Evolutionary conservation across 2,888 invertebrate genomes (phyloP).

Genomic region (Rhopalosiphum nymphaeae): DNA sequence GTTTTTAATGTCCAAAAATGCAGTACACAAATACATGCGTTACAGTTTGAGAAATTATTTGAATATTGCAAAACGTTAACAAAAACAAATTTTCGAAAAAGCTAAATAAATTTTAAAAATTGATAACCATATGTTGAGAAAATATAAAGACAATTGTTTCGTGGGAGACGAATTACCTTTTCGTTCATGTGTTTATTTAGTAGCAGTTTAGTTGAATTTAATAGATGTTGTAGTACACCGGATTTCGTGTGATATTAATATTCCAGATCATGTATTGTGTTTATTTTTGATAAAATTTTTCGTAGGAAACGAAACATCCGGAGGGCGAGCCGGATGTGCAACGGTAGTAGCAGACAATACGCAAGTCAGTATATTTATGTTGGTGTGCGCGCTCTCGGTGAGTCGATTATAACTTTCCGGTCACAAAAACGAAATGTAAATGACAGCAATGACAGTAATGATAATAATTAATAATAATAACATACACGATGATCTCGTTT

Average conservation of each 20-base stretch:
- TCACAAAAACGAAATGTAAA: not conserved
- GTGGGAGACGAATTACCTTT: not conserved
- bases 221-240: not conserved
- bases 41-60: no score
- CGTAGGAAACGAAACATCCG: constrained; percentile 9
- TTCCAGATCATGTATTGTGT: not conserved
- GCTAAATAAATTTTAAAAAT: not conserved
- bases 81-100: not conserved
- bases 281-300: not conserved
- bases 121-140: not conserved
- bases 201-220: no score
- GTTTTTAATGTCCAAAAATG: not conserved
- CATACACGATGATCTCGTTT: not conserved
- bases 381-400: not conserved
- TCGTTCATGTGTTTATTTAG: not conserved
- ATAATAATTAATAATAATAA: not conserved
- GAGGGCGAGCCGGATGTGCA: not conserved
- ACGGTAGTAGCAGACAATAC: not conserved
- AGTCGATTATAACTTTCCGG: not conserved
- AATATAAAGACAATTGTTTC: not conserved
- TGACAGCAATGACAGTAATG: not conserved
- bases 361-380: not conserved
- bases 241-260: not conserved
- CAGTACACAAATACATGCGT: not conserved
- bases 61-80: not conserved